phyloP scores from a whole-genome alignment of 2,113 vertebrate genomes.

The Trachemys scripta region DNA sequence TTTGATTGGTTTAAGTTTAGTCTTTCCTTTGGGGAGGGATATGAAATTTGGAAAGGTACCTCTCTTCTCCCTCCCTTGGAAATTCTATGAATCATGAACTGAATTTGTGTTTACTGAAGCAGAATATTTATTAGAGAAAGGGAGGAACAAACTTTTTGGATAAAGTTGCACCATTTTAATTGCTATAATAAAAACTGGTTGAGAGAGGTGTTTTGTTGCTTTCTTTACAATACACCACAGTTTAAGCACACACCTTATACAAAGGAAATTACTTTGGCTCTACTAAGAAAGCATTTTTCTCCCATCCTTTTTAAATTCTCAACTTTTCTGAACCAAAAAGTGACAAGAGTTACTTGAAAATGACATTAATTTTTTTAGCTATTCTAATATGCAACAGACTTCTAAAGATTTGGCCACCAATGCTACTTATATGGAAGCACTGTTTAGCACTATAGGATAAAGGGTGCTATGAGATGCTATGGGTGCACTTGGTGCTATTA shows the following conservation, averaged over 20 bases:
- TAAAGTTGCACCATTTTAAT: not conserved
- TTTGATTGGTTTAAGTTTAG: not conserved
- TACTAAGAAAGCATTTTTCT: not conserved
- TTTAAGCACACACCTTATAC: accelerated
- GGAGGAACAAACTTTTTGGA: not conserved
- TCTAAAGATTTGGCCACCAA: not conserved
- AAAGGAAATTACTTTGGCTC: not conserved
- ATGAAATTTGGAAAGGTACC: not conserved
- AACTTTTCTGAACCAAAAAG: not conserved
- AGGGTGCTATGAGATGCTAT: not conserved
- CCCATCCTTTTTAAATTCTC: not conserved
- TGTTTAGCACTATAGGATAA: not conserved
- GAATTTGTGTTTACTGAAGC: not conserved
- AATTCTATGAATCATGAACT: not conserved
- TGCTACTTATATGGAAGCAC: not conserved
- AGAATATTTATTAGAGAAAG: not conserved
- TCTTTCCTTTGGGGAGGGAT: not conserved
- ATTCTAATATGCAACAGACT: not conserved
- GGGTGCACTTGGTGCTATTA: not conserved
- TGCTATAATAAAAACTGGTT: not conserved
- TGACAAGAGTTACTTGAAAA: not conserved
- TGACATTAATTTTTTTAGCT: not conserved
- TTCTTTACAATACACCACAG: not conserved
- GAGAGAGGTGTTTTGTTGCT: not conserved
- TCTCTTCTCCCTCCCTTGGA: not conserved